Evolutionary conservation across 1,140 invertebrate genomes (phyloP).

Genomic region (Pseudomyrmex cubaensis): DNA sequence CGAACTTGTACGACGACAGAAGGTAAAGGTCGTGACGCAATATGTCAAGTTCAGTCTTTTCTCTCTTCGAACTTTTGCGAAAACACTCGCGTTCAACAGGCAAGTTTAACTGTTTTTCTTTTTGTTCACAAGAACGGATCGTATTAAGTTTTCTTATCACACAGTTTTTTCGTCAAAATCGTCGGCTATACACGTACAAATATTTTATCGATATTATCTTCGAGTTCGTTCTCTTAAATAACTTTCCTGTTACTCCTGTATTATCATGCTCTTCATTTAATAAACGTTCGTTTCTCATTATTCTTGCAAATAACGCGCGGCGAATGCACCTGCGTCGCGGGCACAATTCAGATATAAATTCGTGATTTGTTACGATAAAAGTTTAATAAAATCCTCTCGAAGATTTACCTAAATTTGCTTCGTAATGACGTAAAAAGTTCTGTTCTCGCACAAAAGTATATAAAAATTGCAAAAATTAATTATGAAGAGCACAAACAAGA

Average conservation of each 20-base stretch:
- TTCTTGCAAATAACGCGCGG: background rate
- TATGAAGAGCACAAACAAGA: background rate
- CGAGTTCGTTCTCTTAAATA: background rate
- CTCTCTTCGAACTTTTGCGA: background rate
- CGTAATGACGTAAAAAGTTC: background rate
- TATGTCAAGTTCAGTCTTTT: slow-evolving; percentile 54
- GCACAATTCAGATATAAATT: background rate
- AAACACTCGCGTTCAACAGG: background rate
- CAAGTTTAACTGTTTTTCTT: background rate
- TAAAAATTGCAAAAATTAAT: background rate
- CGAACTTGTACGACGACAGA: background rate
- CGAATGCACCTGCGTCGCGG: background rate
- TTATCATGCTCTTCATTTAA: background rate
- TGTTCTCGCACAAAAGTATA: too few species aligned
- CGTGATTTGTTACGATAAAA: slow-evolving; percentile 3
- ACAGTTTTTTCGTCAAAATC: background rate
- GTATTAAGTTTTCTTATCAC: background rate
- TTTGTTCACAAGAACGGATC: background rate
- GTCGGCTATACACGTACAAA: background rate
- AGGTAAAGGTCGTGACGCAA: background rate
- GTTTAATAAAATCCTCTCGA: background rate
- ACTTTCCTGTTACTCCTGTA: background rate
- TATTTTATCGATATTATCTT: background rate
- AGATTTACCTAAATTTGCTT: background rate
- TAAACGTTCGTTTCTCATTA: background rate